Percentiles rank a stretch among this genome's conserved stretches.
phyloP scores from a whole-genome alignment of 2,888 invertebrate genomes.

The Reticulitermes lucifugus region DNA sequence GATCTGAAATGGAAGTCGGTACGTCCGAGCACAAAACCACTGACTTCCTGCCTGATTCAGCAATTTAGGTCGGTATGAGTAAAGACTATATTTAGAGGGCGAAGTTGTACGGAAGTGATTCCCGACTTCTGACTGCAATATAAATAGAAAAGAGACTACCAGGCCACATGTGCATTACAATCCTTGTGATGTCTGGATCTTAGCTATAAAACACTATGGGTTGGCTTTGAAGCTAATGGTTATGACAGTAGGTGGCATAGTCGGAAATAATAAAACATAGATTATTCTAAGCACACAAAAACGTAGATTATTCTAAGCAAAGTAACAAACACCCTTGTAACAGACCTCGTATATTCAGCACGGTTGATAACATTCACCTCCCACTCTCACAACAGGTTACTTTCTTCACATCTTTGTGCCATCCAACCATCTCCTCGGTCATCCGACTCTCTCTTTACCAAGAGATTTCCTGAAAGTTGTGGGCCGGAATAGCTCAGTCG shows the following conservation, averaged over 20 bases:
- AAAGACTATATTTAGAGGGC: neutral
- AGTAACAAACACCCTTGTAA: no score
- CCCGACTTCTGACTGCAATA: neutral
- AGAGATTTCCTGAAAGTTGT: no score
- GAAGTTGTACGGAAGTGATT: neutral
- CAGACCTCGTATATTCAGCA: no score
- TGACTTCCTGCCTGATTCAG: neutral
- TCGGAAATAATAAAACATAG: neutral
- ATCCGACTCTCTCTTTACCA: no score
- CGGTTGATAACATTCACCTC: no score
- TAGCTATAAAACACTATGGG: neutral
- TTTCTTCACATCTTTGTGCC: no score
- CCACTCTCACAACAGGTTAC: no score
- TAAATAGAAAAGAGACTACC: no score
- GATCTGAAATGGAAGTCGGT: constrained; percentile 12
- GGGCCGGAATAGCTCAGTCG: no score
- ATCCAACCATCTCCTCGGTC: no score
- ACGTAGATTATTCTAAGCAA: no score
- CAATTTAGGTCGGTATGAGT: neutral
- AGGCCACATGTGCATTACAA: neutral
- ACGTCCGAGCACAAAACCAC: neutral
- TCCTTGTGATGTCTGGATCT: neutral
- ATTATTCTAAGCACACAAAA: no score
- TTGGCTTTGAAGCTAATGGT: neutral
- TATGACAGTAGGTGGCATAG: neutral